Base-by-base conservation (phyloP, 2,888 invertebrate genomes). In the Ypsolopha scabrella region DNA sequence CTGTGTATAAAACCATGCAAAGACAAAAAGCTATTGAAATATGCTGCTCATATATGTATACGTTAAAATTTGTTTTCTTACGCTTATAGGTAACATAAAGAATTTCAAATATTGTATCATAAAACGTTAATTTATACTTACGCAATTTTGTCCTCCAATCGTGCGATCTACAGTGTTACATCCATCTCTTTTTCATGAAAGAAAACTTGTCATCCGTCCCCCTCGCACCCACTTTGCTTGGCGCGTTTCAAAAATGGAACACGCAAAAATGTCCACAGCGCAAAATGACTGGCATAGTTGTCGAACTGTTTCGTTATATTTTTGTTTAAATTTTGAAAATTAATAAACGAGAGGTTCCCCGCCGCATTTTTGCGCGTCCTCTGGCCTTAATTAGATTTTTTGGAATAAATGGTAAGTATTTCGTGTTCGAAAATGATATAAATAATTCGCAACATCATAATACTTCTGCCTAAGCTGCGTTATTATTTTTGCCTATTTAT, bases 321-420 rank as follows among this genome's bases (percentile, higher is more conserved):
- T 83, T 83, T 80, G 83, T 80, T 79, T 67, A 75, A 82, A 82
- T 80, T 82, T 81, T 68, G 67, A 78, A 83, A 81, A 80, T 82
- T 85, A 85, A 83, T 83, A 83, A 78, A 39, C 37, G 70, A 64
- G 57, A 60, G 63, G 57, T 57, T 64, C 64, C 59, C 52, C 63
- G 59, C 55, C 64, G 66, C 64, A 73, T 79, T 75, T 74, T 75
- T 76, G 71, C 65, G 57, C 67, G 68, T 61, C 70, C 67, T 57
- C 57, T 51, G 62, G 57, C 57, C 61, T 70, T 82, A 83, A 85
- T 86, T 83, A 81, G 77, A 82, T 83, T 82, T 83, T 81, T 82
- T 80, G 59, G 64, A 63, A 39, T 67, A 79, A 78, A 73, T 74
- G 59, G 60, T 58, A 64, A 70, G 74, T 73, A 73, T 72, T 70